These are phyloP conservation scores for Heliocidaris tuberculata DNA, from an alignment of 35 echinoderm and acorn worm genomes.

Conservation along the genomic window DNA sequence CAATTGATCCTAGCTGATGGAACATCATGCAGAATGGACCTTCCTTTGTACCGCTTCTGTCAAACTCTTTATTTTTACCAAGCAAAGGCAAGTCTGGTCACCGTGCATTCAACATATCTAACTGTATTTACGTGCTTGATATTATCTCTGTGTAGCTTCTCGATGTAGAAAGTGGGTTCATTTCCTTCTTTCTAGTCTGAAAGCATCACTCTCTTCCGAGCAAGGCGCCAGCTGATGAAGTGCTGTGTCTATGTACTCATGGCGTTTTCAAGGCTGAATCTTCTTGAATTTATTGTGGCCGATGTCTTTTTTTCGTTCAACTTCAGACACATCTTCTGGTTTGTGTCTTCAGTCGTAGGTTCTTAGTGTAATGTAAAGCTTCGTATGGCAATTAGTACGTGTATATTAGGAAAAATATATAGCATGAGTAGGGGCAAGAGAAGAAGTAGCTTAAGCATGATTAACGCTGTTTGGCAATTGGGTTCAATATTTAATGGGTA, in stretches of 20 bases:
- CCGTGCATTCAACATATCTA: neutral
- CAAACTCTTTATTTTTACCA: neutral
- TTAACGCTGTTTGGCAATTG: too few species aligned
- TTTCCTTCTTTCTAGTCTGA: neutral
- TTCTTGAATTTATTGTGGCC: neutral
- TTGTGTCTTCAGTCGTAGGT: too few species aligned
- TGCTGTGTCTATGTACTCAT: neutral
- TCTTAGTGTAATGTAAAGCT: too few species aligned
- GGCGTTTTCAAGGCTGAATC: neutral
- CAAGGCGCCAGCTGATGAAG: neutral
- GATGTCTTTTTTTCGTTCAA: too few species aligned
- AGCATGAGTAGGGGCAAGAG: too few species aligned
- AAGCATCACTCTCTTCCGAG: neutral
- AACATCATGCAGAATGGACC: neutral
- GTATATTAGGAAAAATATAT: too few species aligned
- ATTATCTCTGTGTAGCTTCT: neutral
- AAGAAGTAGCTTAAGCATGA: too few species aligned
- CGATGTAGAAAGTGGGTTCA: neutral
- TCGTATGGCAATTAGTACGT: too few species aligned
- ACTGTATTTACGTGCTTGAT: neutral
- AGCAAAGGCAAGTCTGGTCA: neutral
- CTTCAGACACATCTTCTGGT: too few species aligned
- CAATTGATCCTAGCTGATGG: neutral
- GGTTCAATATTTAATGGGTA: too few species aligned
- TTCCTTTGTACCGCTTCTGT: neutral